These are phyloP conservation scores for Astreopora myriophthalma DNA, from an alignment of 64 coral and sea anemone genomes.

Conservation along the genomic window DNA sequence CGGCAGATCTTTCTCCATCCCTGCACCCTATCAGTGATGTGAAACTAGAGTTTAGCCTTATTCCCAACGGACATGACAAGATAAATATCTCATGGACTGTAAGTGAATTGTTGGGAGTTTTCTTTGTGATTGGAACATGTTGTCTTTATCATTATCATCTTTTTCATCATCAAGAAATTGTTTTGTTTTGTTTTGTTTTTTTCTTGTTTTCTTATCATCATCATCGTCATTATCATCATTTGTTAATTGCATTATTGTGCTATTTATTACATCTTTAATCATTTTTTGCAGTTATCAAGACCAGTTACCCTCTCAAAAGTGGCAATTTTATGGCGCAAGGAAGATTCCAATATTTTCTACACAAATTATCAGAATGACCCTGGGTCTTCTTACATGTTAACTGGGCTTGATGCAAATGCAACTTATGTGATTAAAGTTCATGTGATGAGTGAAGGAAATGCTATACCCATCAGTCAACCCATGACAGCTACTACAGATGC, in stretches of 20 bases:
- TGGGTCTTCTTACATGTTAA: background rate
- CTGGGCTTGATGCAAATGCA: constrained; percentile 60
- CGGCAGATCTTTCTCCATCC: background rate
- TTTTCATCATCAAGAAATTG: no score
- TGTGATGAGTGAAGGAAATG: constrained; percentile 9
- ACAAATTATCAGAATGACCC: background rate
- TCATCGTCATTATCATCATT: background rate
- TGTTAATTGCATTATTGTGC: background rate
- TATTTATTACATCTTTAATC: background rate
- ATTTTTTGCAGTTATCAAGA: constrained; percentile 8
- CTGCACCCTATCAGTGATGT: background rate
- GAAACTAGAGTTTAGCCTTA: background rate
- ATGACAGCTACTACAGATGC: constrained; percentile 25
- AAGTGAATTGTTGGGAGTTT: background rate
- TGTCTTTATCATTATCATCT: no score
- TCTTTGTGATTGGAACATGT: no score
- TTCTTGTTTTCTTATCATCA: background rate
- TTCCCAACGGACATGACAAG: constrained; percentile 1
- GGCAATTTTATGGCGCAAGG: background rate
- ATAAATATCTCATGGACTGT: constrained; percentile 72
- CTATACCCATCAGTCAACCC: constrained; percentile 31
- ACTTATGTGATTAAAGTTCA: constrained; percentile 76
- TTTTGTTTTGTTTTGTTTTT: no score
- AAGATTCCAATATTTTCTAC: background rate
- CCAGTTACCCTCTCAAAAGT: background rate